phyloP scores from a whole-genome alignment of 1,140 invertebrate species.

The Probaryconus sp. region DNA sequence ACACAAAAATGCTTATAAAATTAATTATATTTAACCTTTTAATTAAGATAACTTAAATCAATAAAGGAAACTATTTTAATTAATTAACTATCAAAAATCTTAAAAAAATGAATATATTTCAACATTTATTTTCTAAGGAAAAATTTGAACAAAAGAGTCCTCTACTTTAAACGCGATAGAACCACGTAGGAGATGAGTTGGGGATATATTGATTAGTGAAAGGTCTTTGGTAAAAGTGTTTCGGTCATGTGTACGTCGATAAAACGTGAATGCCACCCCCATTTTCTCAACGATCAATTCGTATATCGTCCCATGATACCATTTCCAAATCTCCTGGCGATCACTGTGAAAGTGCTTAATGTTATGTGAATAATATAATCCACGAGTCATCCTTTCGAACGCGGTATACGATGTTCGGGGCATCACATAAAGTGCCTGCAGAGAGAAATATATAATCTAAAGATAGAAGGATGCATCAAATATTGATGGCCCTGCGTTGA shows the following conservation, averaged over 20 bases:
- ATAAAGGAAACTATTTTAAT: too few species aligned
- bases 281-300: not conserved
- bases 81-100: too few species aligned
- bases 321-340: constrained; percentile 58
- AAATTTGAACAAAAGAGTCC: too few species aligned
- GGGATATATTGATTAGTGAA: too few species aligned
- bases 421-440: constrained; percentile 22
- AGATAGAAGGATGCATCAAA: constrained; percentile 65
- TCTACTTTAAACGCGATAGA: too few species aligned
- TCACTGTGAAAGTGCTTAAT: constrained; percentile 72
- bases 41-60: too few species aligned
- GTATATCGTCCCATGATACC: constrained; percentile 39
- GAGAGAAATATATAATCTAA: constrained; percentile 43
- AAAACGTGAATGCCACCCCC: not conserved
- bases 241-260: not conserved
- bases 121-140: too few species aligned
- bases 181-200: too few species aligned
- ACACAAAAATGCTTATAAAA: too few species aligned
- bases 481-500: constrained; percentile 71
- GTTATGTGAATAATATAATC: constrained; percentile 76
- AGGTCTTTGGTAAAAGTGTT: not conserved
- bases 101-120: too few species aligned
- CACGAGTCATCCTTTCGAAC: constrained; percentile 64
- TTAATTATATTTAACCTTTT: too few species aligned
- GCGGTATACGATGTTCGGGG: constrained; percentile 23